These are phyloP conservation scores for Darevskia mixta DNA, from an alignment of 2,797 vertebrate species.

Conservation along the genomic window DNA sequence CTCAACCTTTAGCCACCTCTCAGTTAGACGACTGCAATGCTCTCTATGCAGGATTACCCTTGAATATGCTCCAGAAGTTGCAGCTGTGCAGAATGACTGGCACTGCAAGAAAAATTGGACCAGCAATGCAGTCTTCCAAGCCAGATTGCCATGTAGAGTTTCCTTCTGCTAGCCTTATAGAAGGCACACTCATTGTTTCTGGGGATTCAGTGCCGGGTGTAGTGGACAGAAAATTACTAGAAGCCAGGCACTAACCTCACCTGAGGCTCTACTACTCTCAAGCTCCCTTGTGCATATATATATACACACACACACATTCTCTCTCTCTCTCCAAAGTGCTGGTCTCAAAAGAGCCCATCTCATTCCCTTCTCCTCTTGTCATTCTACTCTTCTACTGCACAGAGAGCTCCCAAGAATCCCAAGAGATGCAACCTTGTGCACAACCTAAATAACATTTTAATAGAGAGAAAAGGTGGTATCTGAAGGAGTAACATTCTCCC, in stretches of 20 bases:
- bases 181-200: neutral
- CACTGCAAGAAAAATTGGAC: neutral
- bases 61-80: too few species aligned
- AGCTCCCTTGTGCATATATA: neutral
- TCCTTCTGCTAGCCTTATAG: neutral
- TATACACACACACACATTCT: too few species aligned
- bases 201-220: neutral
- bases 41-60: too few species aligned
- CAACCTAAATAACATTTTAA: constrained; percentile 50
- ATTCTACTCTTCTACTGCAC: neutral
- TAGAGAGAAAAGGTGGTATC: constrained; percentile 47
- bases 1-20: too few species aligned
- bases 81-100: too few species aligned
- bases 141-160: neutral
- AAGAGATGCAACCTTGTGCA: constrained; percentile 4
- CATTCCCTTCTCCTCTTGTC: neutral
- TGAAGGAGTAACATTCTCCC: constrained; percentile 50
- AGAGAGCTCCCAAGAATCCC: neutral
- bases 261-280: neutral
- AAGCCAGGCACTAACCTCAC: neutral
- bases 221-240: neutral
- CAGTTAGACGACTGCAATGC: too few species aligned
- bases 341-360: neutral
- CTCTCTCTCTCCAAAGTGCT: neutral
- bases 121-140: neutral